Evolutionary conservation across 2,797 vertebrate species (phyloP).

Genomic region (Lates japonicus): DNA sequence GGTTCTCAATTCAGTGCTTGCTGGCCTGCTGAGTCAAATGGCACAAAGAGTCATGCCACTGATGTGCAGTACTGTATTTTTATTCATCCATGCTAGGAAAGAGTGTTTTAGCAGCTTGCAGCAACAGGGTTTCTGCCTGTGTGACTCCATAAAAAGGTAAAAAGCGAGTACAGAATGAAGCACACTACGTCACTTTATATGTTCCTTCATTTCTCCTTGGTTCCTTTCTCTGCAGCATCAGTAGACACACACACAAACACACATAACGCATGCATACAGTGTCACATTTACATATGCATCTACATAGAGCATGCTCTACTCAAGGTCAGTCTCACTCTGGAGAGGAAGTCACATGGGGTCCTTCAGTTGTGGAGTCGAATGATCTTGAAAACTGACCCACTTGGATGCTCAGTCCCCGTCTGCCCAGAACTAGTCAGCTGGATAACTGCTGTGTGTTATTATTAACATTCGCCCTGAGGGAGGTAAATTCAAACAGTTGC

Average conservation of each 20-base stretch:
- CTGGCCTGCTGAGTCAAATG: conserved; percentile 18
- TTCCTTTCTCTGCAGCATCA: conserved; percentile 4
- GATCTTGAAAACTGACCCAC: too few species aligned
- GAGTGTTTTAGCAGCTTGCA: conserved; percentile 22
- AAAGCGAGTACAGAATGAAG: not conserved
- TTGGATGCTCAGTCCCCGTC: conserved; percentile 23
- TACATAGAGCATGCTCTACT: too few species aligned
- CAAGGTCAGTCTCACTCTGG: conserved; percentile 7
- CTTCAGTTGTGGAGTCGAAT: too few species aligned
- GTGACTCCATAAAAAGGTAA: not conserved
- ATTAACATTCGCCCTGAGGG: conserved; percentile 15
- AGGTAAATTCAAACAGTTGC: conserved; percentile 29
- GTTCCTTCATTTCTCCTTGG: conserved; percentile 23
- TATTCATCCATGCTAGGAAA: conserved; percentile 30
- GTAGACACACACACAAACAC: not conserved
- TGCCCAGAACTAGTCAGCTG: conserved; percentile 35
- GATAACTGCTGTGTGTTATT: conserved; percentile 31
- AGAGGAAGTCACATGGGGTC: too few species aligned
- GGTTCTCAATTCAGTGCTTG: conserved; percentile 8
- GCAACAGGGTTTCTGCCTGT: not conserved
- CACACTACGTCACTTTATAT: conserved; percentile 1
- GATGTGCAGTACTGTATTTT: conserved; percentile 19
- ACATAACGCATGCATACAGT: conserved; percentile 6
- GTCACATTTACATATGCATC: conserved; percentile 22
- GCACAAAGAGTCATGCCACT: conserved; percentile 12